Conservation (phyloP, 2,113 vertebrate genomes). For the Panurus biarmicus region DNA sequence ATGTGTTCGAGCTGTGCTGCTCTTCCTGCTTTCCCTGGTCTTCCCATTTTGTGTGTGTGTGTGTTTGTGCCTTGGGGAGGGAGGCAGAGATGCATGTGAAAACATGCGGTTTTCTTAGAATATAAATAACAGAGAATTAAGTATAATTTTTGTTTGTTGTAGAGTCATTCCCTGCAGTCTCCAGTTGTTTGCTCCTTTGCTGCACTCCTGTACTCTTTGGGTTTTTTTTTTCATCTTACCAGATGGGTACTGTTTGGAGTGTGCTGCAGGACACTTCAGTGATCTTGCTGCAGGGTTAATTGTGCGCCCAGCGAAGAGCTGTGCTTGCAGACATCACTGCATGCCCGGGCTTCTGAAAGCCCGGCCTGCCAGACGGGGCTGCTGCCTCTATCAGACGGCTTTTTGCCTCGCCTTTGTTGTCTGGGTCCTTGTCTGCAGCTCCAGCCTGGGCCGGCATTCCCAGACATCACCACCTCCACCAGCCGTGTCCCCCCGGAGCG, state of each 20-base stretch:
- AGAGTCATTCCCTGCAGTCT: background rate
- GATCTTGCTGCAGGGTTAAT: background rate
- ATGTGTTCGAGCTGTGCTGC: background rate
- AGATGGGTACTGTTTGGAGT: background rate
- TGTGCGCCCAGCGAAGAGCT: background rate
- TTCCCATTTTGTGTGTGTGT: background rate
- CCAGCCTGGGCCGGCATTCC: background rate
- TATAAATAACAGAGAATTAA: constrained; percentile 21
- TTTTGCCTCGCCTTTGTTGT: constrained; percentile 46
- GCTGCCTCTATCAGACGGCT: background rate
- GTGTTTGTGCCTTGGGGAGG: background rate
- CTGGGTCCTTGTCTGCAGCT: constrained; percentile 33
- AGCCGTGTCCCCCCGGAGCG: background rate
- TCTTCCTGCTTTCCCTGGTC: background rate
- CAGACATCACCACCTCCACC: background rate
- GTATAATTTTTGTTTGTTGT: background rate
- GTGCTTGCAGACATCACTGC: background rate
- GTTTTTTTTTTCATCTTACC: background rate
- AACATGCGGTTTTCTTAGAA: background rate
- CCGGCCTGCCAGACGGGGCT: background rate
- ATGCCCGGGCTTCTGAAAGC: background rate
- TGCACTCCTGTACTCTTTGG: background rate
- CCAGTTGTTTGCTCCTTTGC: background rate
- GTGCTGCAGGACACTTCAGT: background rate
- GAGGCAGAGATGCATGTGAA: constrained; percentile 11